A percentile compares a stretch with the other conserved stretches of the same genome.
Conservation (phyloP, 2,797 vertebrate species). For the Schizopygopsis pylzovi region DNA sequence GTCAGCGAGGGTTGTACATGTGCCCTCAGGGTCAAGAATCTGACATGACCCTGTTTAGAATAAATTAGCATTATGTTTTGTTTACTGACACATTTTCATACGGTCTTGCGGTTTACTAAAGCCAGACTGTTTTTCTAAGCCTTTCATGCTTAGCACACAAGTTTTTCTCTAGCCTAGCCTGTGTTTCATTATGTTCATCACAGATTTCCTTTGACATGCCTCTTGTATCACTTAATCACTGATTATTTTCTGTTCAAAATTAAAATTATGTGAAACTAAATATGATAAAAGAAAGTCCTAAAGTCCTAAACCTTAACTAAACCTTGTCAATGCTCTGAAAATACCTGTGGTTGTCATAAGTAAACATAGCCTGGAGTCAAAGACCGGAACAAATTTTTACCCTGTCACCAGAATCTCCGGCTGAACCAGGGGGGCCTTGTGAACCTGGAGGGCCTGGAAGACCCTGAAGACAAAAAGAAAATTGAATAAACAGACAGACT, state of each 20-base stretch:
- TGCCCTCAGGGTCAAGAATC: constrained; percentile 24
- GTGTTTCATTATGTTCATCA: neutral
- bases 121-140: neutral
- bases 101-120: neutral
- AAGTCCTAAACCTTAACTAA: neutral
- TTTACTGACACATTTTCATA: constrained; percentile 4
- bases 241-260: neutral
- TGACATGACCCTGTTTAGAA: constrained; percentile 24
- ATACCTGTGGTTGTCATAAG: neutral
- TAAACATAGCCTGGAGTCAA: constrained; percentile 14
- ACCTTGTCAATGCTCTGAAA: neutral
- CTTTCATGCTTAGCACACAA: neutral
- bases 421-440: constrained; percentile 88
- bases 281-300: neutral
- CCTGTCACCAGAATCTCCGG: constrained; percentile 94
- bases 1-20: constrained; percentile 4
- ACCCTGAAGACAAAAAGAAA: constrained; percentile 80
- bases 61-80: constrained; percentile 11
- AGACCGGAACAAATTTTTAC: constrained; percentile 75
- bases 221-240: neutral
- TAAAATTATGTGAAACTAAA: neutral
- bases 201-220: neutral
- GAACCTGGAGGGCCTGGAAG: constrained; percentile 92
- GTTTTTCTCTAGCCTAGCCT: neutral
- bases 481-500: constrained; percentile 40